Evolutionary conservation across 2,113 vertebrate genomes (phyloP), one percentile per base, ranked within the genome.

Genomic region (Ellobius talpinus): DNA sequence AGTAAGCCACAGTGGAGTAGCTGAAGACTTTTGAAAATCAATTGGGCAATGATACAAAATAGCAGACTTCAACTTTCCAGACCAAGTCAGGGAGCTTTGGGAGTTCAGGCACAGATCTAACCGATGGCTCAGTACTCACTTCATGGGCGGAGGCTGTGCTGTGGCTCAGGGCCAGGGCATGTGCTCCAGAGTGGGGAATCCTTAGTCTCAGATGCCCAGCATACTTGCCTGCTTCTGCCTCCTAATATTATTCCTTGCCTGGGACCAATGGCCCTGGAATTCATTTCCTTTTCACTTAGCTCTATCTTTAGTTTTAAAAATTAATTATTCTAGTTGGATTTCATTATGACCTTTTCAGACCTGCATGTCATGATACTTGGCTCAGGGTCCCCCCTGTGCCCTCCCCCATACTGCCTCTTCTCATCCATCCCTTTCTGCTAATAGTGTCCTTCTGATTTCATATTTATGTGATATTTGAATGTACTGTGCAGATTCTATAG

Each of bases 31-130:
- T 89, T 63, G 77, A 61, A 93, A 19, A 93, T 87, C 11, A 94
- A 55, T 61, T 45, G 65, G n/a, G 73, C 93, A 88, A 77, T 33
- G 74, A 84, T 77, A 14, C 11, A 94, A 93, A 92, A 72, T 79
- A 52, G 77, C 21, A n/a, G 5, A 36, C 77, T 73, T 84, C 47
- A 89, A 39, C 31, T 76, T 29, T 7, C 1, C 74, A 77, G 26
- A 47, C 74, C 6, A 0, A 29, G 5, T 47, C 42, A 77, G 23
- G 24, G 5, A 47, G 13, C 74, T 77, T 47, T 26, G 74, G 74
- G 29, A 14, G 74, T 77, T 47, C 74, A 31, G 42, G 42, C 12
- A 47, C 42, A 47, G 26, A 77, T 45, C 42, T 47, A 47, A 26
- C 12, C 74, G 12, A 77, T 0, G 2, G 74, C 42, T 47, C 5